Base-by-base conservation (phyloP, 2,888 invertebrate genomes). In the Andricus quercusramuli region DNA sequence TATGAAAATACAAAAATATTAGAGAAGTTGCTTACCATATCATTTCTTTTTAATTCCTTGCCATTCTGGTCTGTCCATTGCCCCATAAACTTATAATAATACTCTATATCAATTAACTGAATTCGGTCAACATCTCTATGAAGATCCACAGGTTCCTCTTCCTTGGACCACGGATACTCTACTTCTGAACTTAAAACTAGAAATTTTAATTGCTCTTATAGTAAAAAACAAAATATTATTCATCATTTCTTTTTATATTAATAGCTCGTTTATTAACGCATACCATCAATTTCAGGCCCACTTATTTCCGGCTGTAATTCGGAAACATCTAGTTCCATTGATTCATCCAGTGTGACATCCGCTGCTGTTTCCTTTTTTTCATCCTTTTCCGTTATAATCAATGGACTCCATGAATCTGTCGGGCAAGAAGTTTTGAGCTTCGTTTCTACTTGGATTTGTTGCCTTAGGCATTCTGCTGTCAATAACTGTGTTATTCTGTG, bases 401-500 rank as follows among this genome's bases (percentile, higher is more conserved):
- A 83, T 2, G 92, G 88, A 20, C 86, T 81, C 90, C 90, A 92
- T 13, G 80, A 77, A 85, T 91, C 86, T 89, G 84, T 85, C 84
- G 85, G 80, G 59, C 29, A 17, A 15, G 20, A 44, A 93, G 88
- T 51, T 81, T 74, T 13, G 83, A 81, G 6, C 80, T 90, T 87
- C 0, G 94, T 93, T 78, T 93, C 94, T 0, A 29, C 74, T 0
- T 93, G 93, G 76, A 96, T 95, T 86, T 91, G 91, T 15, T 87
- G 84, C 47, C 96, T 94, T 1, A 98, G 93, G 89, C 97, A 96
- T 85, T 97, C 96, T 0, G 97, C 96, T 64, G 96, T 91, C 17
- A 97, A 93, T 29, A 98, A 92, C 90, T 95, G 95, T 74, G 94
- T 91, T 1, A 95, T 93, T 90, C 99, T 95, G 90, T 98, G 97